Conservation (phyloP, 2,888 invertebrate genomes). For the Zonitis immaculata region DNA sequence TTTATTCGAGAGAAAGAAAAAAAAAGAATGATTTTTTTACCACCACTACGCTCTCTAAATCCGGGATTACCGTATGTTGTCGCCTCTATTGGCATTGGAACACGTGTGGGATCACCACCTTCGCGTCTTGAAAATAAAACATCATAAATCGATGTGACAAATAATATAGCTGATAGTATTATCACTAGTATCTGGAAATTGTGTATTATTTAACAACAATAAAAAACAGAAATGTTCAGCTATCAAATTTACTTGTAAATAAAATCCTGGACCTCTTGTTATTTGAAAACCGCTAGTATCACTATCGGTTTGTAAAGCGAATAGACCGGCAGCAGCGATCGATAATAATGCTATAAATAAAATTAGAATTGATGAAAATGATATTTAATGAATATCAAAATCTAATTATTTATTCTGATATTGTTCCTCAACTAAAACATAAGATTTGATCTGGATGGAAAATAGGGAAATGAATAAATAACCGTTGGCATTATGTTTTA, state of each 20-base stretch:
- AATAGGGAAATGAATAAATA: too few species aligned
- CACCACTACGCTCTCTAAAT: constrained; percentile 60
- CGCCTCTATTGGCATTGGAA: constrained; percentile 55
- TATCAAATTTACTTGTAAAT: constrained; percentile 66
- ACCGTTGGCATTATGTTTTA: too few species aligned
- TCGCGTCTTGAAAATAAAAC: constrained; percentile 68
- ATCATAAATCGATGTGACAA: constrained; percentile 76
- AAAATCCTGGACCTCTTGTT: constrained; percentile 77
- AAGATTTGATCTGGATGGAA: too few species aligned
- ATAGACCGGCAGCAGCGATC: constrained; percentile 74
- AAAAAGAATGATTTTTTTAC: too few species aligned
- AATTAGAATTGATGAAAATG: too few species aligned
- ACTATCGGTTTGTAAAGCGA: constrained; percentile 76
- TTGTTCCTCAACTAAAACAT: too few species aligned
- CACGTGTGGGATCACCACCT: constrained; percentile 71
- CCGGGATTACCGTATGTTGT: constrained; percentile 85
- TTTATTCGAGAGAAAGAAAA: too few species aligned
- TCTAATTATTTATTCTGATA: too few species aligned
- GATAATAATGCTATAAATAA: constrained; percentile 69
- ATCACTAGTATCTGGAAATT: constrained; percentile 72
- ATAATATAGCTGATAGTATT: constrained; percentile 67
- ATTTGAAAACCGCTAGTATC: constrained; percentile 68
- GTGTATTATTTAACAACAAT: too few species aligned
- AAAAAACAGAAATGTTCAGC: too few species aligned
- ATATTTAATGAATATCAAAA: too few species aligned